Evolutionary conservation across 2,113 vertebrate genomes (phyloP).

Genomic region (Podocnemis expansa): DNA sequence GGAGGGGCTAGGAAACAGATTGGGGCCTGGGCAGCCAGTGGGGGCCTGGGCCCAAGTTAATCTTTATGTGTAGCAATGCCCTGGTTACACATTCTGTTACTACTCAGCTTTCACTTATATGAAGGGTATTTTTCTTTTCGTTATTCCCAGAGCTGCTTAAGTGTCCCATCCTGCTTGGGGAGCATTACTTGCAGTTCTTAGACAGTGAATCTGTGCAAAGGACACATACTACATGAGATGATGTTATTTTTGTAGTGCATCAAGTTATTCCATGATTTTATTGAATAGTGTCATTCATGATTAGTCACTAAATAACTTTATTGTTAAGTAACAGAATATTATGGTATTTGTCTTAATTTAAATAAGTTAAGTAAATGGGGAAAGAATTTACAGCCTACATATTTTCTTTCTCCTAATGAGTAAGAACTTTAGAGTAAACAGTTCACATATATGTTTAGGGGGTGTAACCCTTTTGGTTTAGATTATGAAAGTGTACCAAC

Average conservation of each 20-base stretch:
- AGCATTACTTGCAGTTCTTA: not conserved
- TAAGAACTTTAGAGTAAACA: not conserved
- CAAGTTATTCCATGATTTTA: not conserved
- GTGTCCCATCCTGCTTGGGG: not conserved
- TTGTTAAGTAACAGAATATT: not conserved
- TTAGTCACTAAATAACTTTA: not conserved
- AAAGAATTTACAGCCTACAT: not conserved
- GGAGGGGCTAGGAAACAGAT: too few relatives aligned
- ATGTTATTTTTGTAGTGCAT: not conserved
- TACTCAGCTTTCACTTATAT: not conserved
- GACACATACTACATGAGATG: not conserved
- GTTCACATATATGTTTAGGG: not conserved
- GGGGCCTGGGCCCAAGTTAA: too few relatives aligned
- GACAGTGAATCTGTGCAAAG: not conserved
- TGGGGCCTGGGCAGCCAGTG: too few relatives aligned
- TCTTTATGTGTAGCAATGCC: too few relatives aligned
- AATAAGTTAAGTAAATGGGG: not conserved
- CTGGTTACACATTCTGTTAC: not conserved
- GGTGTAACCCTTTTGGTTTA: slow-evolving; percentile 4
- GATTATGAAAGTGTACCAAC: not conserved
- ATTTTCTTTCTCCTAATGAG: not conserved
- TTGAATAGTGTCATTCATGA: not conserved
- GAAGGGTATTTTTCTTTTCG: not conserved
- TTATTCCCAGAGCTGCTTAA: not conserved
- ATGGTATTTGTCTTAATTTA: not conserved